A percentile compares a stretch with the other conserved stretches of the same genome.
Conservation (phyloP, 2,888 invertebrate genomes). For the Archaeoteleia sp. region DNA sequence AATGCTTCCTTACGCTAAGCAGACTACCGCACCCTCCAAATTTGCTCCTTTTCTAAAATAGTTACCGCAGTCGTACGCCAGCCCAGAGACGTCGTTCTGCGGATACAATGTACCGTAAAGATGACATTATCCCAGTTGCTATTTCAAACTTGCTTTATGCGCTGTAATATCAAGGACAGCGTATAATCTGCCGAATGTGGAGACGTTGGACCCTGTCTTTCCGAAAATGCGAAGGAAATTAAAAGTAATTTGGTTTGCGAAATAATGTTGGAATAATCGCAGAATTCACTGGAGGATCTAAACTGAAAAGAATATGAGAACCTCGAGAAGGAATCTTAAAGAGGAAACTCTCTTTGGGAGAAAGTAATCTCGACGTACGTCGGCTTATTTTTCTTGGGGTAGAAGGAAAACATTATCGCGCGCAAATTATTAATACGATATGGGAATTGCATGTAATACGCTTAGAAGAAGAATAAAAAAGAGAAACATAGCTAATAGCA, state of each 20-base stretch:
- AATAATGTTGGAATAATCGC: too few relatives aligned
- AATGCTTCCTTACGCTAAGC: constrained; percentile 37
- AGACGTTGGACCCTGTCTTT: too few relatives aligned
- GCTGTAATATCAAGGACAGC: too few relatives aligned
- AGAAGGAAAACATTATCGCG: constrained; percentile 34
- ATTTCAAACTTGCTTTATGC: constrained; percentile 6
- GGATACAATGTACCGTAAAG: neutral
- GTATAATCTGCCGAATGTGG: too few relatives aligned
- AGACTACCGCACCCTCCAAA: constrained; percentile 17
- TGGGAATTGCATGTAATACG: constrained; percentile 32
- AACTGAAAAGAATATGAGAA: constrained; percentile 16
- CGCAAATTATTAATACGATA: constrained; percentile 41
- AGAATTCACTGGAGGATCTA: too few relatives aligned
- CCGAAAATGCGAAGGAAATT: too few relatives aligned
- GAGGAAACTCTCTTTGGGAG: constrained; percentile 16
- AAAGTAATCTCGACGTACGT: constrained; percentile 26
- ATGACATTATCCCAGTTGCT: constrained; percentile 7
- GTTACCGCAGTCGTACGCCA: constrained; percentile 4
- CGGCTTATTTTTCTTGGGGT: constrained; percentile 21
- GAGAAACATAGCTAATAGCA: constrained; percentile 11
- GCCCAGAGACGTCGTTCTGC: constrained; percentile 8
- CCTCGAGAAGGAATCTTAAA: constrained; percentile 25
- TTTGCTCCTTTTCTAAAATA: constrained; percentile 19
- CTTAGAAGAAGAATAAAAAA: constrained; percentile 17
- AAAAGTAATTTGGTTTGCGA: too few relatives aligned